Evolutionary conservation across 1,140 invertebrate species (phyloP).

Genomic region (Asbolus verrucosus): DNA sequence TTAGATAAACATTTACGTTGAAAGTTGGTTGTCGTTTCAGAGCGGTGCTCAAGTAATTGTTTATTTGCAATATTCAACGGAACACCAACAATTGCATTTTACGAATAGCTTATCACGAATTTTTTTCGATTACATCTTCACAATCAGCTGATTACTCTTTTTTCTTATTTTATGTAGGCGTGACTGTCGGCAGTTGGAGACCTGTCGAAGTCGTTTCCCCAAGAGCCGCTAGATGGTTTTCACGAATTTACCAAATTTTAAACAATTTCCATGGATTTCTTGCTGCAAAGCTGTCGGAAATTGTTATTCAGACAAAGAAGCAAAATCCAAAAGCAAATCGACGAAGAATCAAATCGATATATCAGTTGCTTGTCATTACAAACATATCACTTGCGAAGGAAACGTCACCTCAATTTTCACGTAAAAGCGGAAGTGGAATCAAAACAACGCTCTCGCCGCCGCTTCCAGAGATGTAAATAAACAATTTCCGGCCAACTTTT

Average conservation of each 20-base stretch:
- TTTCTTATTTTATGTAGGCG: conserved; percentile 38
- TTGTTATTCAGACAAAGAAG: too few species aligned
- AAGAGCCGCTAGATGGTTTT: conserved; percentile 16
- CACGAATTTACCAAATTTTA: not conserved
- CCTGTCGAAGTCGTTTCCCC: conserved; percentile 8
- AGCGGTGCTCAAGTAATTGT: too few species aligned
- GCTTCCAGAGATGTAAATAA: not conserved
- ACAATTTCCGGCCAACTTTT: not conserved
- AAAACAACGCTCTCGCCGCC: not conserved
- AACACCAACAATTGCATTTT: conserved; percentile 10
- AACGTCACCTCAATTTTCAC: conserved; percentile 37
- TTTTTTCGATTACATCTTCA: conserved; percentile 40
- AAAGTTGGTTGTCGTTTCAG: too few species aligned
- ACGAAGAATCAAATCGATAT: conserved; percentile 8
- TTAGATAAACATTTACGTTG: too few species aligned
- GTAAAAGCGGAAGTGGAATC: conserved; percentile 15
- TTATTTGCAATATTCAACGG: not conserved
- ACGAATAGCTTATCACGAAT: not conserved
- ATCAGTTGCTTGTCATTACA: not conserved
- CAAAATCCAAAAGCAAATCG: not conserved
- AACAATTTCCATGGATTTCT: not conserved
- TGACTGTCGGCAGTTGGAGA: conserved; percentile 39
- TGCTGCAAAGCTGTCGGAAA: too few species aligned
- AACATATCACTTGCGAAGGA: conserved; percentile 31
- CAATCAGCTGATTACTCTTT: conserved; percentile 41